These are phyloP conservation scores for Torymus aiolomorphi DNA, from an alignment of 2,888 invertebrate species.

Conservation along the genomic window DNA sequence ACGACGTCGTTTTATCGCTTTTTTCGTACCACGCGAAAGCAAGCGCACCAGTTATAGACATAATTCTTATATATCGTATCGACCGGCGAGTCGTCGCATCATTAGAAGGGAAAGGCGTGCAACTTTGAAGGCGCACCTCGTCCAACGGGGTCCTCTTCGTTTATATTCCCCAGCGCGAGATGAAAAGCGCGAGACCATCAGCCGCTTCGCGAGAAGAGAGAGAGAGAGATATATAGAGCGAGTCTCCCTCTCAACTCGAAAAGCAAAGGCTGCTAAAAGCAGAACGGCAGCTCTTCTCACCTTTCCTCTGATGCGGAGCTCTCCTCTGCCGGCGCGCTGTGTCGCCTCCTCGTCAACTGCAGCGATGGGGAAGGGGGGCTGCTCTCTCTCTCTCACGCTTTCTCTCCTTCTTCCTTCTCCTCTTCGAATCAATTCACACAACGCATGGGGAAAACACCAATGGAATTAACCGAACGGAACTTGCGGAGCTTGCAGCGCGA, in stretches of 20 bases:
- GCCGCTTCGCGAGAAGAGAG: too few relatives aligned
- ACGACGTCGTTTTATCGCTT: too few relatives aligned
- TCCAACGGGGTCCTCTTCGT: too few relatives aligned
- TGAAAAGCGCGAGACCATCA: too few relatives aligned
- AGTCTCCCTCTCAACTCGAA: background rate
- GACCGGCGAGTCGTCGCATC: too few relatives aligned
- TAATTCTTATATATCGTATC: too few relatives aligned
- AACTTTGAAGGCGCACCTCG: too few relatives aligned
- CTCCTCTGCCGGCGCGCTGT: background rate
- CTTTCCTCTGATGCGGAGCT: slow-evolving; percentile 32
- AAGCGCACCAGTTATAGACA: too few relatives aligned
- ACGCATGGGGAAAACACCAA: slow-evolving; percentile 5
- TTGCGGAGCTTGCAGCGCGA: slow-evolving; percentile 12
- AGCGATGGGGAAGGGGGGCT: background rate
- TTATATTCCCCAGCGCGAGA: too few relatives aligned
- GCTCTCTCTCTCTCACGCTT: background rate
- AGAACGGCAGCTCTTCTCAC: slow-evolving; percentile 24
- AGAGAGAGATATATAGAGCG: too few relatives aligned
- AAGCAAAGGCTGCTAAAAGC: slow-evolving; percentile 36
- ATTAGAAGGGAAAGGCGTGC: too few relatives aligned
- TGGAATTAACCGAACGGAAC: background rate
- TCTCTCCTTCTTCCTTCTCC: slow-evolving; percentile 11
- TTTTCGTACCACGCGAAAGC: too few relatives aligned
- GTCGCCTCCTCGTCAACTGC: background rate
- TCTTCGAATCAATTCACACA: slow-evolving; percentile 2